Conservation (phyloP, 2,888 invertebrate genomes). For the Phaedon cochleariae region DNA sequence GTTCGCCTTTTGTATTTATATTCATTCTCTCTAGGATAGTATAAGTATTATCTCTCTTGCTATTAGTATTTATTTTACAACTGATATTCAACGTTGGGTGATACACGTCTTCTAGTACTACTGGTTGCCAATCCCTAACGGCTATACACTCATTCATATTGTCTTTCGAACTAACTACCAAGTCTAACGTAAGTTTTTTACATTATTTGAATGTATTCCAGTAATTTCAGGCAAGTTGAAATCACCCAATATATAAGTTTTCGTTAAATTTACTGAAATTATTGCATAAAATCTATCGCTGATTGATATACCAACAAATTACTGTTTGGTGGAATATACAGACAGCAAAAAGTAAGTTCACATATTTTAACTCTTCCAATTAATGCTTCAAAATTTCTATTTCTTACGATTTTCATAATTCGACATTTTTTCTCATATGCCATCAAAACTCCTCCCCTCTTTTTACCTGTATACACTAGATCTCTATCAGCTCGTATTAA, state of each 20-base stretch:
- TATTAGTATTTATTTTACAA: too few species aligned
- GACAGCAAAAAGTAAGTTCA: not conserved
- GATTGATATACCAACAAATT: not conserved
- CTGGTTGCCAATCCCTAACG: too few species aligned
- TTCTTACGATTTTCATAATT: not conserved
- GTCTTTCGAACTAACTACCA: not conserved
- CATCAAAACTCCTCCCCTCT: not conserved
- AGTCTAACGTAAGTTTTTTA: not conserved
- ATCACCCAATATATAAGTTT: not conserved
- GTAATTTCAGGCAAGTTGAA: not conserved
- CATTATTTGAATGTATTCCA: not conserved
- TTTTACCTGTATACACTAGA: not conserved
- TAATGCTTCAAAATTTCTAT: not conserved
- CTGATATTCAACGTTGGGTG: too few species aligned
- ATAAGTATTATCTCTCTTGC: too few species aligned
- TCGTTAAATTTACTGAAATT: not conserved
- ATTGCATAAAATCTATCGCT: not conserved
- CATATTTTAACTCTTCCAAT: too few species aligned
- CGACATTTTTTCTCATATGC: not conserved
- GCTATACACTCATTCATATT: not conserved
- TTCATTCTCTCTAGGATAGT: too few species aligned
- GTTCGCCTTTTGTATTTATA: too few species aligned
- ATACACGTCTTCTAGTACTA: too few species aligned
- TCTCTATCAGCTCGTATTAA: slow-evolving; percentile 7
- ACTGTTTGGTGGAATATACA: not conserved